phyloP scores from a whole-genome alignment of 1,140 invertebrate species.

The Lepidurus apus region DNA sequence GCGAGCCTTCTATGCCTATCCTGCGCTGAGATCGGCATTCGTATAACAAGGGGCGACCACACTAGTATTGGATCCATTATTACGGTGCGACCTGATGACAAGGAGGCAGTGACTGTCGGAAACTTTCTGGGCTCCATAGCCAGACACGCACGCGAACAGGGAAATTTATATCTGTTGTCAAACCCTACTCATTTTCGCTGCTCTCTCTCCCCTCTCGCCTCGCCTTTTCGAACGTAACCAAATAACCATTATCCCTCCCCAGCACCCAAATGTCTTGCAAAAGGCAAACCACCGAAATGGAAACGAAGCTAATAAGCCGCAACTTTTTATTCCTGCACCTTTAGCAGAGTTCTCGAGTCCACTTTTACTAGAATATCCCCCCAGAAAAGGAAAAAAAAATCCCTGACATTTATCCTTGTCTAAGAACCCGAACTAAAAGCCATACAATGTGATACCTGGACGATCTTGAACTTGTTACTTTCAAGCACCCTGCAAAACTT shows the following conservation, averaged over 20 bases:
- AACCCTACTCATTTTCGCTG: conserved; percentile 10
- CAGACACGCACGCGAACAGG: neutral
- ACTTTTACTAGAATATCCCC: too few relatives aligned
- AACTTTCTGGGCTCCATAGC: neutral
- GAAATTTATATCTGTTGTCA: conserved; percentile 19
- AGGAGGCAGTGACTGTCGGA: neutral
- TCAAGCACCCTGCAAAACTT: neutral
- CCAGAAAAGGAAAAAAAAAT: neutral
- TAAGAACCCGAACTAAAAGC: neutral
- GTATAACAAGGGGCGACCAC: neutral
- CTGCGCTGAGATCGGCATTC: neutral
- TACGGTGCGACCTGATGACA: conserved; percentile 1
- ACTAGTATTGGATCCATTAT: conserved; percentile 5
- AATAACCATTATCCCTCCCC: conserved; percentile 10
- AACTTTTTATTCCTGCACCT: too few relatives aligned
- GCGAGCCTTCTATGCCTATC: neutral
- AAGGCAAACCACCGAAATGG: neutral
- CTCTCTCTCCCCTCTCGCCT: neutral
- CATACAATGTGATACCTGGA: neutral
- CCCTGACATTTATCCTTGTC: conserved; percentile 19
- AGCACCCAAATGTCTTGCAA: neutral
- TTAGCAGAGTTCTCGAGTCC: too few relatives aligned
- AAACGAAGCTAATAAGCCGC: neutral
- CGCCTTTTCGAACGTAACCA: conserved; percentile 1
- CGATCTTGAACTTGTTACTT: neutral